Conservation (phyloP, 2,113 vertebrate genomes). For the Atractosteus spatula region DNA sequence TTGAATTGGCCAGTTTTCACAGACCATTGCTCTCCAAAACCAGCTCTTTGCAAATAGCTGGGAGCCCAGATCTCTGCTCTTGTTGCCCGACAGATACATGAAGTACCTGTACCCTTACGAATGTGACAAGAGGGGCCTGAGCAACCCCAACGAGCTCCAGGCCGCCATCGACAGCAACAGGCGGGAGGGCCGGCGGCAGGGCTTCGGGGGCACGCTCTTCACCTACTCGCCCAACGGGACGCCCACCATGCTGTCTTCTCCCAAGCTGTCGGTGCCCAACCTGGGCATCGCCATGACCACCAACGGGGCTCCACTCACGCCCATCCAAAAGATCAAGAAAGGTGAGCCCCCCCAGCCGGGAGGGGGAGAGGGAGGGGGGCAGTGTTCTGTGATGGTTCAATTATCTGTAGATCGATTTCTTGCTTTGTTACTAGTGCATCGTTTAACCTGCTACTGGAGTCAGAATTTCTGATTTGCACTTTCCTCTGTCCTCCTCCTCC, state of each 20-base stretch:
- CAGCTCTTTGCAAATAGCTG: background rate
- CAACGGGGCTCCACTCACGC: conserved; percentile 75
- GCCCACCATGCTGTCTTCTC: conserved; percentile 82
- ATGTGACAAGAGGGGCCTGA: conserved; percentile 90
- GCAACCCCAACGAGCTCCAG: conserved; percentile 94
- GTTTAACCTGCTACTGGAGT: background rate
- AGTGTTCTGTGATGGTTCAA: too few species aligned
- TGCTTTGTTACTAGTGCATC: background rate
- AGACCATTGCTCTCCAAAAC: background rate
- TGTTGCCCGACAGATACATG: conserved; percentile 81
- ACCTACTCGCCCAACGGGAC: conserved; percentile 86
- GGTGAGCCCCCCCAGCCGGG: conserved; percentile 55
- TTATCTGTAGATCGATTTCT: background rate
- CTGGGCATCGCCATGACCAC: conserved; percentile 72
- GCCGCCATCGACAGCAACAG: conserved; percentile 95
- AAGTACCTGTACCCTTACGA: conserved; percentile 97
- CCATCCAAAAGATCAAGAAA: conserved; percentile 89
- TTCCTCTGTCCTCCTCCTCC: background rate
- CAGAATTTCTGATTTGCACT: background rate
- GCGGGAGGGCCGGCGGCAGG: conserved; percentile 86
- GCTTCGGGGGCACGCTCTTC: conserved; percentile 88
- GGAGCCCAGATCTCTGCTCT: background rate
- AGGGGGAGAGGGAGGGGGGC: too few species aligned
- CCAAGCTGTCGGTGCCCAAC: conserved; percentile 73
- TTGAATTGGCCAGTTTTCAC: too few species aligned